Evolutionary conservation across 2,888 invertebrate species (phyloP), one percentile per base, ranked within the genome.

Genomic region (Sphinx pinastri): DNA sequence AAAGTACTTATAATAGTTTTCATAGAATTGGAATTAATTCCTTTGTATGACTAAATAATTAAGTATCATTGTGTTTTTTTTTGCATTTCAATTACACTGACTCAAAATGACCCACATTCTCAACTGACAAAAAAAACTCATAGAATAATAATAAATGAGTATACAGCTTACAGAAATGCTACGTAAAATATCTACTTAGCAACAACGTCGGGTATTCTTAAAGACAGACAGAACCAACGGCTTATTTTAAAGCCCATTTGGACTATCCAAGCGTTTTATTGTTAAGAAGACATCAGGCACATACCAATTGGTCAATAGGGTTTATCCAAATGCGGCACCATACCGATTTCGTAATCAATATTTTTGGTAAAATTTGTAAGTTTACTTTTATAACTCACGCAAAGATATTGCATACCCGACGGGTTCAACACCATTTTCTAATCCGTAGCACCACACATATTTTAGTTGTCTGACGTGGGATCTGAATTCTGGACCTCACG

Each of bases 191-290:
- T 68, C 59, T 16, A 54, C 79, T 74, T 83, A 82, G 82, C 79
- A 83, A 83, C 82, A 80, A 74, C 72, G 49, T 52, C 19, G 54
- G 60, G 75, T 72, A 76, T 74, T 73, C 75, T 74, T 73, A 73
- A 73, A 73, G 74, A 75, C 75, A 73, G 72, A 73, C 74, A 74
- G 70, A 71, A 75, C 73, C 74, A 73, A 74, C 72, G 78, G 75
- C 77, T 77, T 79, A 77, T 78, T 78, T 74, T 76, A 76, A 76
- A 79, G 73, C 76, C 79, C 75, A 82, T 81, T 79, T 77, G 74
- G 76, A 78, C 79, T 85, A 82, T 82, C 79, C 77, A 84, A 83
- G 81, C 84, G 73, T 72, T 67, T 75, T 76, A 76, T 77, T 81
- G 78, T 78, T 77, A 75, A 72, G 69, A 74, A 70, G 79, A 82